Evolutionary conservation across 2,888 invertebrate species (phyloP).

Genomic region (Nineta flava): DNA sequence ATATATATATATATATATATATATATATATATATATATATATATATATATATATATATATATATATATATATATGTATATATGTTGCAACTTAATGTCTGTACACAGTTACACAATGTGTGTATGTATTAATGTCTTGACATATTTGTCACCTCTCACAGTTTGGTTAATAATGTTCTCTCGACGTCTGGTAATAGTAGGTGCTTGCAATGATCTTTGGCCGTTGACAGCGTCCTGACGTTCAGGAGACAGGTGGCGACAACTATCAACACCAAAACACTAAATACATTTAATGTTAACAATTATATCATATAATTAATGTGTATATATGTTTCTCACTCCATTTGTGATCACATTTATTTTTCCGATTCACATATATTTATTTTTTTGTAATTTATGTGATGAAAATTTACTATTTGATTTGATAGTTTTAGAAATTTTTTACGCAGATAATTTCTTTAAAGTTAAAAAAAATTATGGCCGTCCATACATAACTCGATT

Average conservation of each 20-base stretch:
- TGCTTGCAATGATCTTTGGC: background rate
- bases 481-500: too few species aligned
- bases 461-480: too few species aligned
- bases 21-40: background rate
- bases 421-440: too few species aligned
- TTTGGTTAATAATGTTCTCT: background rate
- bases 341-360: too few species aligned
- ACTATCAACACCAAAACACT: background rate
- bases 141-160: background rate
- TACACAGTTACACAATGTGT: background rate
- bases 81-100: background rate
- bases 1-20: background rate
- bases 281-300: too few species aligned
- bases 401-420: too few species aligned
- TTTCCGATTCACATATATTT: too few species aligned
- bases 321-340: too few species aligned
- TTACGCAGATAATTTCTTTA: too few species aligned
- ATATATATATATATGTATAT: background rate
- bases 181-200: too few species aligned
- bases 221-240: slow-evolving; percentile 2
- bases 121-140: background rate
- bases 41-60: background rate
- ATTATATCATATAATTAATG: too few species aligned
- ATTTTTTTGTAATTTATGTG: too few species aligned
- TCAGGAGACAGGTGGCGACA: slow-evolving; percentile 4